phyloP scores from a whole-genome alignment of 2,888 invertebrate species.

The Dryomyza anilis region DNA sequence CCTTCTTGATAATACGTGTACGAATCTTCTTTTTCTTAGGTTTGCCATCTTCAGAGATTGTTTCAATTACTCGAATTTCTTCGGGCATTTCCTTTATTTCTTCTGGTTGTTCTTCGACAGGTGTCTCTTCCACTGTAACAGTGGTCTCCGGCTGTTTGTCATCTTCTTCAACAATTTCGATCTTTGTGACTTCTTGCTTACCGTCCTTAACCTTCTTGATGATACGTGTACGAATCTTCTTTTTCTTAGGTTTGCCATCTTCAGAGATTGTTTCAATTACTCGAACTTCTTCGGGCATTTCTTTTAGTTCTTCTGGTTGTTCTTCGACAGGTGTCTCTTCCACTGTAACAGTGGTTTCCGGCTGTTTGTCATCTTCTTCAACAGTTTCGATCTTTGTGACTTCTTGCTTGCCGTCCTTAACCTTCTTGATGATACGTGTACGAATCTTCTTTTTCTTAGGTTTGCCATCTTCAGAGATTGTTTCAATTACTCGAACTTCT shows the following conservation, averaged over 20 bases:
- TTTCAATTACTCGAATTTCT: slow-evolving; percentile 30
- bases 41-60: slow-evolving; percentile 30
- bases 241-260: slow-evolving; percentile 32
- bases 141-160: slow-evolving; percentile 30
- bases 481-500: slow-evolving; percentile 29
- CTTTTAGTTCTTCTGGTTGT: slow-evolving; percentile 19
- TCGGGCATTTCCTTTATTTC: slow-evolving; percentile 26
- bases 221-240: slow-evolving; percentile 28
- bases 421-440: slow-evolving; percentile 31
- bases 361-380: slow-evolving; percentile 31
- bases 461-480: slow-evolving; percentile 28
- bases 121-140: slow-evolving; percentile 31
- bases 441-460: slow-evolving; percentile 28
- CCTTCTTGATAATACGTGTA: slow-evolving; percentile 31
- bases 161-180: slow-evolving; percentile 33
- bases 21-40: slow-evolving; percentile 29
- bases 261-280: slow-evolving; percentile 28
- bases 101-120: slow-evolving; percentile 26
- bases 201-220: slow-evolving; percentile 32
- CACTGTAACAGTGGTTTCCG: slow-evolving; percentile 32
- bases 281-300: slow-evolving; percentile 31
- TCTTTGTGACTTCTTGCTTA: slow-evolving; percentile 34
- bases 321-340: slow-evolving; percentile 31
- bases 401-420: slow-evolving; percentile 32
- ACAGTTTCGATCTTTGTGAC: slow-evolving; percentile 32